These are phyloP conservation scores for Mantis religiosa DNA, from an alignment of 2,888 invertebrate species.

Conservation along the genomic window DNA sequence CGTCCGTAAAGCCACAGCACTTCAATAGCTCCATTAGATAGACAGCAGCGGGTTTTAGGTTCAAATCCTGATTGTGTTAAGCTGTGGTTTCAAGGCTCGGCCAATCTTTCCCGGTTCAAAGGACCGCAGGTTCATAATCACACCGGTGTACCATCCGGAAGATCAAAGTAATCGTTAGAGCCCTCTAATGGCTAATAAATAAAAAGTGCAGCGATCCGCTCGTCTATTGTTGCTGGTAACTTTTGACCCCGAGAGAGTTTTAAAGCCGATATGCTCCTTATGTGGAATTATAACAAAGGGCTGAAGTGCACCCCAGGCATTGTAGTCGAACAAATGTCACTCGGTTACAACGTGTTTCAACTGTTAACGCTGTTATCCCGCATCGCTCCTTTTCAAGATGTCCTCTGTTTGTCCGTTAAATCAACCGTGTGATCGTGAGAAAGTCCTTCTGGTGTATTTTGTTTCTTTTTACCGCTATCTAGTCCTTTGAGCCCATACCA, in stretches of 20 bases:
- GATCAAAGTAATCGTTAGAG: neutral
- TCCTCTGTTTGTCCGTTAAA: neutral
- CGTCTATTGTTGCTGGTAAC: neutral
- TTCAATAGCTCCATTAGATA: too few species aligned
- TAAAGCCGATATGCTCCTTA: neutral
- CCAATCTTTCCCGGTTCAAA: too few species aligned
- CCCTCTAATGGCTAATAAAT: neutral
- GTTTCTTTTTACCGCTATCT: neutral
- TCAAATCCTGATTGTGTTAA: too few species aligned
- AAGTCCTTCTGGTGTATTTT: neutral
- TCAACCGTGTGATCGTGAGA: neutral
- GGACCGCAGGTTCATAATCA: neutral
- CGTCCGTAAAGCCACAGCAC: too few species aligned
- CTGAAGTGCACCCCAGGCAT: neutral
- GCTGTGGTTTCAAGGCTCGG: too few species aligned
- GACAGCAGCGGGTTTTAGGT: too few species aligned
- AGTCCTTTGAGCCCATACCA: too few species aligned
- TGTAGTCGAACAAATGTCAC: neutral
- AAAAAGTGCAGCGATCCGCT: neutral
- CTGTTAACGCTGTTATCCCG: neutral
- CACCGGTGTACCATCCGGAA: neutral
- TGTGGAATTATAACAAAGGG: neutral
- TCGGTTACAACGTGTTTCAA: neutral
- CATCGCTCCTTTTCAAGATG: neutral
- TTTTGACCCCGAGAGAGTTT: neutral